Evolutionary conservation across 2,113 vertebrate genomes (phyloP).

Genomic region (rat (Rattus norvegicus)): GRCr8 NC_086024.1:67235501-67236000

Average conservation of each 20-base stretch:
- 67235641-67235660: neutral
- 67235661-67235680: neutral
- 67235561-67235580: no score
- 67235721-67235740: neutral
- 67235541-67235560: neutral
- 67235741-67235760: no score
- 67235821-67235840: neutral
- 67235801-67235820: neutral
- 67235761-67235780: neutral
- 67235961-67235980: neutral
- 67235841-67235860: neutral
- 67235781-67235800: neutral
- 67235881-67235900: neutral
- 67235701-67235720: no score
- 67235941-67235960: neutral
- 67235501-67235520: conserved; percentile 3
- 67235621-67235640: no score
- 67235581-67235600: no score
- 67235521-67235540: no score
- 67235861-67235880: neutral
- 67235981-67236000: neutral
- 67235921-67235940: neutral
- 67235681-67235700: no score
- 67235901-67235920: neutral
- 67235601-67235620: no score